phyloP scores from a whole-genome alignment of 1,140 invertebrate genomes.

The Mylabris phalerata region DNA sequence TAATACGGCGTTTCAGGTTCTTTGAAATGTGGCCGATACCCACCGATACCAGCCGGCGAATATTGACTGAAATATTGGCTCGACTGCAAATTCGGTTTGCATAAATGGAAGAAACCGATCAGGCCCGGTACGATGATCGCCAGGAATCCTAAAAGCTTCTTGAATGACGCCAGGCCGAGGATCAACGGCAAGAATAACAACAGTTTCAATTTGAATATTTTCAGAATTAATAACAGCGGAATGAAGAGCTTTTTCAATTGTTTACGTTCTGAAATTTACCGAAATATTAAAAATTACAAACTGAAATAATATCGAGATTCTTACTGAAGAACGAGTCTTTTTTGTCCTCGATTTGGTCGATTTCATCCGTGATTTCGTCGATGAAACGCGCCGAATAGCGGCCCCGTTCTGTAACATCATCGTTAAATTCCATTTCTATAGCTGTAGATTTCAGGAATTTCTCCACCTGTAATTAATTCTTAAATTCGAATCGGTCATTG shows the following conservation, averaged over 20 bases:
- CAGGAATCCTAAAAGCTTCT: conserved; percentile 71
- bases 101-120: conserved; percentile 75
- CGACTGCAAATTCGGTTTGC: conserved; percentile 52
- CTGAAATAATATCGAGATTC: conserved; percentile 34
- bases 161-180: conserved; percentile 71
- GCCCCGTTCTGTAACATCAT: conserved; percentile 61
- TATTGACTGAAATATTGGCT: conserved; percentile 45
- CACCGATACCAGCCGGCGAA: conserved; percentile 51
- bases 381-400: conserved; percentile 70
- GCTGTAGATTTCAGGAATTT: conserved; percentile 68
- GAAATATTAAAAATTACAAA: background rate
- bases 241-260: conserved; percentile 75
- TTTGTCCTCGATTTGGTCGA: conserved; percentile 72
- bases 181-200: conserved; percentile 73
- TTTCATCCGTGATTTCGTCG: conserved; percentile 73
- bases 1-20: conserved; percentile 31
- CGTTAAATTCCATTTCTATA: conserved; percentile 62
- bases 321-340: conserved; percentile 71
- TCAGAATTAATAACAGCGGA: conserved; percentile 69
- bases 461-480: conserved; percentile 45
- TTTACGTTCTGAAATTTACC: conserved; percentile 57
- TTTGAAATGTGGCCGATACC: conserved; percentile 47
- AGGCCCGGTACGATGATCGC: conserved; percentile 67
- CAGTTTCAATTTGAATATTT: conserved; percentile 77
- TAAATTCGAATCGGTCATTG: too few relatives aligned